A percentile compares a stretch with the other conserved stretches of the same genome.
Conservation (phyloP, 2,888 invertebrate species). For the Drosophila picticornis region DNA sequence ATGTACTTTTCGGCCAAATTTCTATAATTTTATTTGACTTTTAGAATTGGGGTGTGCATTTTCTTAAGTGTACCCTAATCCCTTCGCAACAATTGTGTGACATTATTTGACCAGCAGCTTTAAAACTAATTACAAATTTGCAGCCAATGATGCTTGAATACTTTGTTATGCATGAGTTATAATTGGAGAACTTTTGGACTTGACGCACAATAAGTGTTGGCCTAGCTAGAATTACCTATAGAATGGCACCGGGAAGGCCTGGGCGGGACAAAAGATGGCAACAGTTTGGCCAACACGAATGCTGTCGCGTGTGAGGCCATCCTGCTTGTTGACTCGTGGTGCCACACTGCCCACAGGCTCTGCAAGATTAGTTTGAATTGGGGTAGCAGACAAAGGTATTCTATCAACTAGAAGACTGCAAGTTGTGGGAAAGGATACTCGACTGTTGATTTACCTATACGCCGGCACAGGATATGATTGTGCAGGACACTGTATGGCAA, state of each 20-base stretch:
- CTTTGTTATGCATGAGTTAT: constrained; percentile 40
- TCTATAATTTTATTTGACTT: neutral
- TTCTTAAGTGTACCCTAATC: neutral
- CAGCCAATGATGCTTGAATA: constrained; percentile 63
- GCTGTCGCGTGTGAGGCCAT: constrained; percentile 87
- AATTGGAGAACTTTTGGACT: constrained; percentile 47
- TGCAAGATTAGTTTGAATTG: constrained; percentile 34
- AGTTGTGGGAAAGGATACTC: constrained; percentile 40
- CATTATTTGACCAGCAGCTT: constrained; percentile 29
- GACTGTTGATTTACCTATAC: constrained; percentile 86
- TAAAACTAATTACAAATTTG: constrained; percentile 52
- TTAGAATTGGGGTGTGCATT: neutral
- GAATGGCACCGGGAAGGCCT: constrained; percentile 86
- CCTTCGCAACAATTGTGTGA: constrained; percentile 45
- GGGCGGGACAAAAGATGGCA: constrained; percentile 88
- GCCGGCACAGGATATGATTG: constrained; percentile 89
- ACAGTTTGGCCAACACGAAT: constrained; percentile 88
- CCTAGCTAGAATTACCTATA: constrained; percentile 85
- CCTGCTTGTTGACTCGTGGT: constrained; percentile 89
- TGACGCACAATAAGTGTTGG: constrained; percentile 13
- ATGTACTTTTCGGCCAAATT: neutral
- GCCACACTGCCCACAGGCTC: constrained; percentile 86
- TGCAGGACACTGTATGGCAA: constrained; percentile 90
- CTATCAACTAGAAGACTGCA: neutral
- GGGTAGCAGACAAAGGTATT: neutral